Evolutionary conservation across 2,888 invertebrate species (phyloP).

Genomic region (Crematogaster levior): DNA sequence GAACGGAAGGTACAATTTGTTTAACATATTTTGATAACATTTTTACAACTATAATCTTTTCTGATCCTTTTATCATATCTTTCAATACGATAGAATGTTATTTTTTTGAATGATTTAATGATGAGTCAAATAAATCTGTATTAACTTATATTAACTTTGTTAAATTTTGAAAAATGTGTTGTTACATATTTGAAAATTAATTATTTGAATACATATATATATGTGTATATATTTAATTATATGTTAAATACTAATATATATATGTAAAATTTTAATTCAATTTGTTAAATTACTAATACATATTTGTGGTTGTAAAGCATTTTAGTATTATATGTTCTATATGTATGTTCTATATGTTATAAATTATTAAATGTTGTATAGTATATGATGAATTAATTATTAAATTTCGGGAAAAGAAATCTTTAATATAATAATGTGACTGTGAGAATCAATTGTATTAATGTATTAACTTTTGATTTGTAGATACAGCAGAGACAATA

Average conservation of each 20-base stretch:
- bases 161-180: neutral
- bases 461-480: no score
- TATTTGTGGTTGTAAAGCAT: no score
- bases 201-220: no score
- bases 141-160: neutral
- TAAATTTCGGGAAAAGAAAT: neutral
- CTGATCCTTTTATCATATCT: neutral
- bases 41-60: neutral
- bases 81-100: neutral
- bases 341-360: no score
- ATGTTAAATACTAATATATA: no score
- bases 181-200: neutral
- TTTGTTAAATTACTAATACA: no score
- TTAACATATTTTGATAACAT: neutral
- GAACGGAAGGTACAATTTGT: neutral
- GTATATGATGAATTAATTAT: neutral
- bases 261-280: neutral
- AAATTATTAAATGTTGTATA: no score
- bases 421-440: neutral
- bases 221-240: no score
- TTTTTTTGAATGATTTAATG: neutral
- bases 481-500: no score
- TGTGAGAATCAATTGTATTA: no score
- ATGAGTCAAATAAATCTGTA: neutral
- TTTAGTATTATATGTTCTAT: neutral